Evolutionary conservation across 2,797 vertebrate species (phyloP), one percentile per base, ranked within the genome.

Genomic region (Pyrrhura leucotis): DNA sequence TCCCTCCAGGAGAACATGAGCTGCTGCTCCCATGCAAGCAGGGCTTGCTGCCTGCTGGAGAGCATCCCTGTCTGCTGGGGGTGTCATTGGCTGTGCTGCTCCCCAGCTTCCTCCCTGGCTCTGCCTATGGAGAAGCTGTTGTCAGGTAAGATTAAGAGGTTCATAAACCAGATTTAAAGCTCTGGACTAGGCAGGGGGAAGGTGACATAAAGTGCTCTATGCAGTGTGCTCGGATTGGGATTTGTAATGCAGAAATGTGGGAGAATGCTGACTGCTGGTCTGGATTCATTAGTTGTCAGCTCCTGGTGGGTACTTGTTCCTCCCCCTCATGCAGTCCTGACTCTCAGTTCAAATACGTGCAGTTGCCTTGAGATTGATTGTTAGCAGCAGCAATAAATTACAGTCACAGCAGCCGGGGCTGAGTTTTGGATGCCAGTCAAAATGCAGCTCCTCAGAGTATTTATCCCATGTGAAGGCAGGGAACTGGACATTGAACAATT

Each of bases 361-460:
- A 0, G 31, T 63, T 92, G 72, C 71, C 88, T 72, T 69, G 65
- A 72, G 80, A 89, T 40, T 83, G 93, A 88, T 88, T 40, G 75
- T n/a, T 88, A 90, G 53, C 88, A 92, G 75, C 45, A 84, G 90
- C 85, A 39, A 77, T 95, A 93, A 94, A 96, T 96, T 87, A 85
- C 84, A 68, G 9, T 53, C 58, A 1, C 78, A 61, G 92, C 56
- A 76, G 83, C 66, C 68, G n/a, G 76, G 1, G 74, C 85, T 78
- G 91, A 87, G 65, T 75, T 93, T 66, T 94, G 85, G 90, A 89
- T 96, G 91, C 53, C 93, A 92, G 88, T 88, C 86, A 93, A 85
- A 80, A 90, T 7, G 65, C 50, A 77, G 88, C 89, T 91, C 77
- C 89, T 90, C 0, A 0, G 83, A 89, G 82, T 23, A 54, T 90